phyloP scores from a whole-genome alignment of 2,888 invertebrate genomes.

The Digitonthophagus gazella region DNA sequence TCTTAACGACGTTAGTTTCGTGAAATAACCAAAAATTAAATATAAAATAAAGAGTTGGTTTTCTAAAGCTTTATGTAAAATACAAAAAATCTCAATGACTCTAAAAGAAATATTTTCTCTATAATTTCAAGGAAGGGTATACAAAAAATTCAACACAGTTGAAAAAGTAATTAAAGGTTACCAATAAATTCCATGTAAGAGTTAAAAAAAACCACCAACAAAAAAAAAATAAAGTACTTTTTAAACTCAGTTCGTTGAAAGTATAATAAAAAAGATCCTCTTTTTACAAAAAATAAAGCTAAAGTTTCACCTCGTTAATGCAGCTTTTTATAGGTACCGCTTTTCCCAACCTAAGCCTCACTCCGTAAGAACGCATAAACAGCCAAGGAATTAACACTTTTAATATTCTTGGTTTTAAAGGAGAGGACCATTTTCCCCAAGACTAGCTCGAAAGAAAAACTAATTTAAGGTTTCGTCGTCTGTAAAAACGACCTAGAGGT shows the following conservation, averaged over 20 bases:
- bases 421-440: background rate
- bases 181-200: background rate
- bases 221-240: no score
- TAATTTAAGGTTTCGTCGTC: background rate
- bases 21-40: no score
- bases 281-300: slow-evolving; percentile 5
- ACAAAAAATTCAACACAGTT: no score
- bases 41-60: no score
- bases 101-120: no score
- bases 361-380: slow-evolving; percentile 6
- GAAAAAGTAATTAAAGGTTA: background rate
- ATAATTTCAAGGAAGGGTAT: no score
- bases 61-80: no score
- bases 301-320: slow-evolving; percentile 11
- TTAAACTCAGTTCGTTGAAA: no score
- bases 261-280: no score
- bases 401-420: slow-evolving; percentile 7
- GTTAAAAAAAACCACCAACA: background rate
- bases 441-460: background rate
- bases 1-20: background rate
- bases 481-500: background rate
- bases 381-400: slow-evolving; percentile 10
- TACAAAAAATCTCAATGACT: no score
- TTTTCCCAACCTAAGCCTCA: background rate
- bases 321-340: slow-evolving; percentile 10